Conservation (phyloP, 1,140 invertebrate species). For the Plutomurus gul region DNA sequence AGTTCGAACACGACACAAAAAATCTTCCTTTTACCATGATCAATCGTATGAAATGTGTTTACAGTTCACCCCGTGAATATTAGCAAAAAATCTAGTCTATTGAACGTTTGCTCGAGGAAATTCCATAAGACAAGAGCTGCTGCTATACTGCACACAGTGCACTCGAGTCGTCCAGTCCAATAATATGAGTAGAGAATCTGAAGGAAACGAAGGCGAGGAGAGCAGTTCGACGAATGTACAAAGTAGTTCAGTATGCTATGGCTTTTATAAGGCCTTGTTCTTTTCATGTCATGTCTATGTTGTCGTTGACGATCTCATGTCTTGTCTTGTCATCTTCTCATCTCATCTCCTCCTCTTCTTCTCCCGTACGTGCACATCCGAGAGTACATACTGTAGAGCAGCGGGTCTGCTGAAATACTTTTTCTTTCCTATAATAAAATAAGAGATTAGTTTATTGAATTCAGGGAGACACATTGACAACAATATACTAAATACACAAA, state of each 20-base stretch:
- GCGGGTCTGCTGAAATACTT: too few relatives aligned
- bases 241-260: slow-evolving; percentile 8
- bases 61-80: not conserved
- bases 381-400: too few relatives aligned
- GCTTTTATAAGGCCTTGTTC: slow-evolving; percentile 26
- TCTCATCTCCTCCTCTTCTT: not conserved
- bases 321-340: not conserved
- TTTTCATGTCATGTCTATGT: slow-evolving; percentile 4
- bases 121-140: not conserved
- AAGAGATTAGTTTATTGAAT: too few relatives aligned
- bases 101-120: not conserved
- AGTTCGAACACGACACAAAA: not conserved
- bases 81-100: too few relatives aligned
- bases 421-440: too few relatives aligned
- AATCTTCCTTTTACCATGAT: not conserved
- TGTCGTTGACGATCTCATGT: not conserved
- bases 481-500: too few relatives aligned
- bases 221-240: too few relatives aligned
- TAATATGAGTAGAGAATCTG: too few relatives aligned
- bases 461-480: too few relatives aligned
- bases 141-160: not conserved
- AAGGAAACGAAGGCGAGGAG: too few relatives aligned
- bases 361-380: not conserved
- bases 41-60: not conserved
- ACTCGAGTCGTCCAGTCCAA: too few relatives aligned